Percentiles rank a stretch among this genome's conserved stretches.
Conservation (phyloP, 2,113 vertebrate species). For the Corynorhinus townsendii region DNA sequence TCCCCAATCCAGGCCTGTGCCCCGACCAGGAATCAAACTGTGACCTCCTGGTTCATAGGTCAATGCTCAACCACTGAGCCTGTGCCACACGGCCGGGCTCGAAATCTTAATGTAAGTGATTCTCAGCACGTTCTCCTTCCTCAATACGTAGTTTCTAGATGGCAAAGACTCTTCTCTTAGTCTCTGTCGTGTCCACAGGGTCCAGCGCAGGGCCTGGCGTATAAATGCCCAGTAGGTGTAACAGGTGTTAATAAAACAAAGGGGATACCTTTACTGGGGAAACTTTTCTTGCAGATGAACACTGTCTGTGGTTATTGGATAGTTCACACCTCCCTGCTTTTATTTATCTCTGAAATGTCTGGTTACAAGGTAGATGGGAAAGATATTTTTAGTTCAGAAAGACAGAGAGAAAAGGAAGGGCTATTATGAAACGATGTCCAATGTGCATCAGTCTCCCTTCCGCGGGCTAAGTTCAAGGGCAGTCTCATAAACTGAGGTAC, state of each 20-base stretch:
- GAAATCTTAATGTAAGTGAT: neutral
- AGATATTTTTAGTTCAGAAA: neutral
- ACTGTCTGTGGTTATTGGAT: neutral
- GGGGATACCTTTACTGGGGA: neutral
- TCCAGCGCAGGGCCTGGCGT: neutral
- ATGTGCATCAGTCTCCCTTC: neutral
- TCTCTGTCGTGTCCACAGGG: neutral
- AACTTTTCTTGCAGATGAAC: neutral
- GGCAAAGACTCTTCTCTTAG: neutral
- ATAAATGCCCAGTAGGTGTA: neutral
- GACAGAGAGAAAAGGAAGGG: neutral
- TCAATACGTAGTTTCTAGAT: neutral
- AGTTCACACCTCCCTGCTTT: neutral
- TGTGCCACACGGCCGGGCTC: too few species aligned
- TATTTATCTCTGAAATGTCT: slow-evolving; percentile 12
- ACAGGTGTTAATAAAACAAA: slow-evolving; percentile 15
- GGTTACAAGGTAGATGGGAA: neutral
- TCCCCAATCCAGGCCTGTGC: too few species aligned
- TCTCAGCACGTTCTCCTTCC: neutral
- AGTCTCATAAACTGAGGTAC: neutral
- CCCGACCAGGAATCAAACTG: too few species aligned
- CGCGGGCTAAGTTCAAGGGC: neutral
- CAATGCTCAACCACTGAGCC: too few species aligned
- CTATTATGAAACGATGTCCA: neutral
- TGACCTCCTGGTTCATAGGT: too few species aligned